Conservation (phyloP, 2,797 vertebrate species). For the Intellagama lesueurii region DNA sequence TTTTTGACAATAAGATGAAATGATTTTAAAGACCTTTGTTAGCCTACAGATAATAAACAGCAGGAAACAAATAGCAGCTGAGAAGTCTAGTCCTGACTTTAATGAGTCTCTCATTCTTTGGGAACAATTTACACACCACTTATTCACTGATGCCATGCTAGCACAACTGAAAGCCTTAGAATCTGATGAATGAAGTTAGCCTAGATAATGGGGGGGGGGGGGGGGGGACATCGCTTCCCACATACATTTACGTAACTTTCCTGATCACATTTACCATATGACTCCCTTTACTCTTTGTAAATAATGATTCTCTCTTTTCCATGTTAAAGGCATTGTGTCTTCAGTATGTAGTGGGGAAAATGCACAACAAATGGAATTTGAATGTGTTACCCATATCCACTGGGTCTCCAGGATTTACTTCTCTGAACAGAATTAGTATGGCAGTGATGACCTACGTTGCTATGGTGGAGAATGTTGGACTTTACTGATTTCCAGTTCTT, state of each 20-base stretch:
- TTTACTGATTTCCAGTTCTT: too few relatives aligned
- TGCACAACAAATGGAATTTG: too few relatives aligned
- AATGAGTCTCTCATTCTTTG: neutral
- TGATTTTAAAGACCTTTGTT: slow-evolving; percentile 2
- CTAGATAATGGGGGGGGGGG: neutral
- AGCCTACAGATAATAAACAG: neutral
- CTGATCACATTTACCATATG: neutral
- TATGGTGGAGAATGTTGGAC: neutral
- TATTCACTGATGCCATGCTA: neutral
- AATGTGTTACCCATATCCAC: neutral
- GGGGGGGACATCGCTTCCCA: neutral
- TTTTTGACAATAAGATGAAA: neutral
- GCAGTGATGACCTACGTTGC: neutral
- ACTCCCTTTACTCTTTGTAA: neutral
- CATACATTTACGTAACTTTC: neutral
- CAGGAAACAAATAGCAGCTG: neutral
- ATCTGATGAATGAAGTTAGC: neutral
- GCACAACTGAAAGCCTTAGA: too few relatives aligned
- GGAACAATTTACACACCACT: neutral
- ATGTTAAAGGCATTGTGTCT: too few relatives aligned
- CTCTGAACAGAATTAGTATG: neutral
- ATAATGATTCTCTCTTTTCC: too few relatives aligned
- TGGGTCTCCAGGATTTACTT: neutral
- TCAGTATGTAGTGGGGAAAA: too few relatives aligned
- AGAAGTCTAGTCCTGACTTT: neutral